Evolutionary conservation across 2,888 invertebrate species (phyloP), one percentile per base, ranked within the genome.

Genomic region (Spodoptera littoralis): DNA sequence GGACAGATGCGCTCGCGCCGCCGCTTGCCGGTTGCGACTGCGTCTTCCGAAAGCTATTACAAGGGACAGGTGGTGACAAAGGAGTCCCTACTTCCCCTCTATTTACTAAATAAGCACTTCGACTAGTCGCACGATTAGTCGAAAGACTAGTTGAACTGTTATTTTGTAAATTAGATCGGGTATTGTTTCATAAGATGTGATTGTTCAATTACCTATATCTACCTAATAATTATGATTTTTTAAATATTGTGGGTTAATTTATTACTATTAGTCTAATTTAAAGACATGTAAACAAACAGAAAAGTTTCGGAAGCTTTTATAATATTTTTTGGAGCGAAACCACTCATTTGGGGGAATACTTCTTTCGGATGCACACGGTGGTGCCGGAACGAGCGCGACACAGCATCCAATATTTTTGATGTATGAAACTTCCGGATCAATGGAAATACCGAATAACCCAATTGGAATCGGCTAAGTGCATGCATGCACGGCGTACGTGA

Each of bases 31-130:
- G 81, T 84, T 86, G 83, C 84, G 79, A 86, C 84, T 87, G 87
- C 83, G 82, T 90, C 92, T 93, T 93, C 93, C 93, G 90, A 91
- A 87, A 91, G 87, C 90, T 87, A 91, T 92, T 92, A 92, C 88
- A 81, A 79, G 83, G 77, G 92, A 91, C 92, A 94, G 93, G 93
- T 93, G 93, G 90, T 90, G 92, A 92, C 92, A 90, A 88, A 89
- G 87, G 88, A 90, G 84, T 81, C 84, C 89, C 88, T 86, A 88
- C 90, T 92, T 91, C 91, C 93, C 92, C 89, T 90, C 84, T 83
- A 82, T 82, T 77, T 78, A 76, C 67, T 65, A 65, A 72, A 68
- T 69, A 73, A 70, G 78, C 81, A 76, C 68, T 73, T 64, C 84
- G 81, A 84, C 83, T 79, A 74, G 77, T 84, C 70, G 74, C 58